Base-by-base conservation (phyloP, 30 jellyfish, hydroid and myxozoan genomes). In the Nemopilema nomurai region DNA sequence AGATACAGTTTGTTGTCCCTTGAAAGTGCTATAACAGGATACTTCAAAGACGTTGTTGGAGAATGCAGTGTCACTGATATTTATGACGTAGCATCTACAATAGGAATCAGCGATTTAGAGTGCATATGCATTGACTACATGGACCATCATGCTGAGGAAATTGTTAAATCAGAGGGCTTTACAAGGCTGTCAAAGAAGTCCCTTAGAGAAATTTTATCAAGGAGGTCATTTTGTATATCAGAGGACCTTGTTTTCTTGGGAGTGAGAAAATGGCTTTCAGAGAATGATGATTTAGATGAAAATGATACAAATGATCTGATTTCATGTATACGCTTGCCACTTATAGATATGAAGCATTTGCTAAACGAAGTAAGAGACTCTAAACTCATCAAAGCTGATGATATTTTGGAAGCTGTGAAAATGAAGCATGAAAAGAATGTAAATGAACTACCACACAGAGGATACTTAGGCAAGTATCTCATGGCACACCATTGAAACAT, bases 121-220 rank as follows among this genome's bases (percentile, higher is more conserved):
- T 51, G 64, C 24, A 85, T 87, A 23, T 93, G 98, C 74, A 22
- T 49, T 41, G 51, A 78, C 28, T 93, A 74, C 91, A 84, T 93
- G 91, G 98, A 93, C 66, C 98, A 93, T 76, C 89, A 93, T 70
- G 98, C 98, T 6, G 62, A 85, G 16, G 97, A 93, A n/a, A 76
- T 89, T 20, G 71, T 93, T 16, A 76, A 63, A 4, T 50, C 91
- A 0, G 98, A 88, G 16, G 91, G 89, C n/a, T 93, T 93, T 71
- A 51, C 89, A 51, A 51, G 88, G 31, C 41, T 93, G 71, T 74
- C 97, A 27, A 83, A 67, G 83, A 28, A 68, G 21, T 87, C 98
- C 16, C 74, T 85, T 4, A 31, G 49, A 67, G 73, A 89, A 31
- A 69, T 93, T 26, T 68, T 87, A 6, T 74, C 96, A 32, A 83